A percentile compares a stretch with the other conserved stretches of the same genome.
Evolutionary conservation across 2,113 vertebrate species (phyloP).

Genomic region (Vireo altiloquus): DNA sequence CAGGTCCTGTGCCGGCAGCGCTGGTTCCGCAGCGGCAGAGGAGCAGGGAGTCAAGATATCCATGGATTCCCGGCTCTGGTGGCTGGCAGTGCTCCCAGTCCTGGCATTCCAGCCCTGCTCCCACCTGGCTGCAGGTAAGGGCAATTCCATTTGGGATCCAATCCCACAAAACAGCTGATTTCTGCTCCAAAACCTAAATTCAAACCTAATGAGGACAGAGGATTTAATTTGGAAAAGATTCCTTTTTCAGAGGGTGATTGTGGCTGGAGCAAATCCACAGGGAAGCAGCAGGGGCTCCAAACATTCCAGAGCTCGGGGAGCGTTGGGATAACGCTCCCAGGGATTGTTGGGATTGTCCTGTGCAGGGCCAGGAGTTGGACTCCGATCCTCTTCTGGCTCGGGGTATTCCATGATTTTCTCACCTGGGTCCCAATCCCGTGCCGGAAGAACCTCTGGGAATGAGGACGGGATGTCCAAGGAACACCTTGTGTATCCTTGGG

Average conservation of each 20-base stretch:
- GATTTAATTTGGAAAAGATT: background rate
- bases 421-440: rapidly evolving
- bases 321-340: rapidly evolving
- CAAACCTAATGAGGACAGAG: rapidly evolving
- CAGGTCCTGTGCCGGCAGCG: no score
- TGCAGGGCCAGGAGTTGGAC: background rate
- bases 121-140: background rate
- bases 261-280: background rate
- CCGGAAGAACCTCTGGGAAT: background rate
- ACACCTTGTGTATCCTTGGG: rapidly evolving
- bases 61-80: background rate
- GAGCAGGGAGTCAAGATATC: background rate
- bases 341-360: background rate
- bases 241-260: background rate
- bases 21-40: rapidly evolving
- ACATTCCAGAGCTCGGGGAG: rapidly evolving
- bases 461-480: background rate
- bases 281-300: rapidly evolving
- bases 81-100: background rate
- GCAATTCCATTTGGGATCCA: background rate
- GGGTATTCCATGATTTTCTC: background rate
- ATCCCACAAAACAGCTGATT: rapidly evolving
- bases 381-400: background rate
- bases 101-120: rapidly evolving
- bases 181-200: rapidly evolving